phyloP scores from a whole-genome alignment of 1,140 invertebrate genomes.

The Phenacoccus solenopsis region DNA sequence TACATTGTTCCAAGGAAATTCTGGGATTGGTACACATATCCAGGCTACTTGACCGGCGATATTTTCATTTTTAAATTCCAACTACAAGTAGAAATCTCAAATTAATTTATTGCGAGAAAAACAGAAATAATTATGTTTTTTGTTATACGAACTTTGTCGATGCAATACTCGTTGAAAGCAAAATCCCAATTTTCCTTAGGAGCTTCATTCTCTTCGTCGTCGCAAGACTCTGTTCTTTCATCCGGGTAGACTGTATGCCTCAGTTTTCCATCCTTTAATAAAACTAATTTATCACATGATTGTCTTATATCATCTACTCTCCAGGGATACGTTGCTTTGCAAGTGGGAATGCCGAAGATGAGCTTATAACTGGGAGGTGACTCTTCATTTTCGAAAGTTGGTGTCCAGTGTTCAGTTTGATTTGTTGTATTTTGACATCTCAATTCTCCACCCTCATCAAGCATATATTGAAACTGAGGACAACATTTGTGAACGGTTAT shows the following conservation, averaged over 20 bases:
- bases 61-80: constrained; percentile 15
- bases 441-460: background rate
- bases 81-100: background rate
- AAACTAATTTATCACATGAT: constrained; percentile 44
- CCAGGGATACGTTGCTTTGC: constrained; percentile 52
- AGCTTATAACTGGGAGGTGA: constrained; percentile 33
- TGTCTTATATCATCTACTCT: constrained; percentile 52
- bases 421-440: background rate
- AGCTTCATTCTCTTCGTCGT: constrained; percentile 29
- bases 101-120: background rate
- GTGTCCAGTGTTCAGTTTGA: background rate
- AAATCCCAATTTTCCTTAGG: constrained; percentile 38
- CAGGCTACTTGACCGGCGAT: constrained; percentile 48
- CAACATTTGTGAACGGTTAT: background rate
- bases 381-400: background rate
- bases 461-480: background rate
- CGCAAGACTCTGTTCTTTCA: constrained; percentile 35
- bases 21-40: constrained; percentile 56
- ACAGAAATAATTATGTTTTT: constrained; percentile 15
- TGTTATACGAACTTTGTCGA: constrained; percentile 52
- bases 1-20: constrained; percentile 50
- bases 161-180: constrained; percentile 55
- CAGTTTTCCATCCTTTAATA: constrained; percentile 53
- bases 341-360: constrained; percentile 52
- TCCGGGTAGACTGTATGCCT: constrained; percentile 49